A percentile compares a stretch with the other conserved stretches of the same genome.
phyloP scores from a whole-genome alignment of 2,113 vertebrate species.

The Datnioides undecimradiatus region DNA sequence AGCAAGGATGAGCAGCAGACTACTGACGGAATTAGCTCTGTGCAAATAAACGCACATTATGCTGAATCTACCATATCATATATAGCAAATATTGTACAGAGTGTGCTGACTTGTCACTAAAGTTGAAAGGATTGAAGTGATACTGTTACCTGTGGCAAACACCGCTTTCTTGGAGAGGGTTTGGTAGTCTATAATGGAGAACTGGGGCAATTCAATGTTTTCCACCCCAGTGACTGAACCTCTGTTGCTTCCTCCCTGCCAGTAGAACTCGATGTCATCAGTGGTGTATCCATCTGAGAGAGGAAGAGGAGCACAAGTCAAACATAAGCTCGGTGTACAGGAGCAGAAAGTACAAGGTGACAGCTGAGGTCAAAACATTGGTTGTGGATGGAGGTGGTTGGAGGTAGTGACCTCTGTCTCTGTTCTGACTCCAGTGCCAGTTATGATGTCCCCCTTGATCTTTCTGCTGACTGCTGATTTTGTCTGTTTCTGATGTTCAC shows the following conservation, averaged over 20 bases:
- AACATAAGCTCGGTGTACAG: neutral
- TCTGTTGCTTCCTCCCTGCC: constrained; percentile 90
- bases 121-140: neutral
- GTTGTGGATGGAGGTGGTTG: too few species aligned
- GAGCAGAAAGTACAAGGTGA: neutral
- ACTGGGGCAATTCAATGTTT: constrained; percentile 95
- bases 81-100: neutral
- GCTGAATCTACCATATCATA: too few species aligned
- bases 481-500: too few species aligned
- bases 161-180: constrained; percentile 93
- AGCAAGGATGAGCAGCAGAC: too few species aligned
- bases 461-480: too few species aligned
- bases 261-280: constrained; percentile 97
- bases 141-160: constrained; percentile 90
- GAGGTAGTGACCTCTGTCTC: neutral
- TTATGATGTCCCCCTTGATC: too few species aligned
- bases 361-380: neutral
- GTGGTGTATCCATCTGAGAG: constrained; percentile 94
- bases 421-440: too few species aligned
- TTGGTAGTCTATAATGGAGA: constrained; percentile 94
- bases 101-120: too few species aligned
- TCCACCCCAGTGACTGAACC: constrained; percentile 92
- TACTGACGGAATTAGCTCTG: too few species aligned
- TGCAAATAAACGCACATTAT: too few species aligned
- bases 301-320: constrained; percentile 29